A percentile compares a stretch with the other conserved stretches of the same genome.
Evolutionary conservation across 2,113 vertebrate genomes (phyloP).

Genomic region (Athene noctua): DNA sequence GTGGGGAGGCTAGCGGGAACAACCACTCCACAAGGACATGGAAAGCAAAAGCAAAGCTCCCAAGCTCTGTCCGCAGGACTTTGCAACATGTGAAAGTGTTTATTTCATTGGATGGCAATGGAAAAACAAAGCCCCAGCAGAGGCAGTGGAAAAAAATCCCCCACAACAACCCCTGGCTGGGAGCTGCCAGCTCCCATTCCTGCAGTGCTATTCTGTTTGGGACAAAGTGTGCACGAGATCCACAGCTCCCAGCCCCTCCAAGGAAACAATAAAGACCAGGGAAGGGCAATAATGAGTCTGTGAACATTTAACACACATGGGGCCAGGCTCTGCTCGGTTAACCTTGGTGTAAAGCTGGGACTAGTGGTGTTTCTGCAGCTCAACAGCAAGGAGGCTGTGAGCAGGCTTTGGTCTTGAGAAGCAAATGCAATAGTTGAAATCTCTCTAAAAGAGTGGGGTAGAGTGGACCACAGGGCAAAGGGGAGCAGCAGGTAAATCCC

Average conservation of each 20-base stretch:
- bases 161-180: background rate
- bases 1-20: fast-evolving
- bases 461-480: background rate
- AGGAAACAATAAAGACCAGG: background rate
- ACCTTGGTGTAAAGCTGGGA: background rate
- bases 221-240: fast-evolving
- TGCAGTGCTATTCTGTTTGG: background rate
- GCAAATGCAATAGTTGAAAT: background rate
- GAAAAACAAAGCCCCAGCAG: constrained; percentile 35
- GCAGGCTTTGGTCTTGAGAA: background rate
- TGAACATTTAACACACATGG: background rate
- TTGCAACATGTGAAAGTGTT: background rate
- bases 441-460: background rate
- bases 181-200: constrained; percentile 42
- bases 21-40: fast-evolving
- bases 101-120: constrained; percentile 23
- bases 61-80: background rate
- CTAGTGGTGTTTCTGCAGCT: background rate
- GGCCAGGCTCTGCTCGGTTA: background rate
- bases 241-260: background rate
- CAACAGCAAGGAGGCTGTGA: background rate
- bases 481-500: background rate
- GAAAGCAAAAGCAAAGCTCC: background rate
- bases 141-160: background rate
- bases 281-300: constrained; percentile 14